A percentile compares a stretch with the other conserved stretches of the same genome.
Evolutionary conservation across 2,888 invertebrate genomes (phyloP).

Genomic region (Pimpla rufipes): DNA sequence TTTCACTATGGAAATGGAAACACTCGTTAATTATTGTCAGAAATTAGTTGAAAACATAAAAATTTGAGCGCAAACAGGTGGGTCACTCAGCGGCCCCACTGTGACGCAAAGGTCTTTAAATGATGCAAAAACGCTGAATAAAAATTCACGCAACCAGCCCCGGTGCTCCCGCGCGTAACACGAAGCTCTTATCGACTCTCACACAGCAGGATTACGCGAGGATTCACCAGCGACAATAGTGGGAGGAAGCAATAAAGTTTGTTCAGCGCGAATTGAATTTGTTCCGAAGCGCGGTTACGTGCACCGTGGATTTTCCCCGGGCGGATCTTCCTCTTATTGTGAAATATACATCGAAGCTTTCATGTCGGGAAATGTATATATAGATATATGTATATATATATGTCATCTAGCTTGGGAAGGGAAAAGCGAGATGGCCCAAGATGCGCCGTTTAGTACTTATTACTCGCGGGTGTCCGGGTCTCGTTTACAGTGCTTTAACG

Average conservation of each 20-base stretch:
- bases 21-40: no score
- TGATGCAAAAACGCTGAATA: not conserved
- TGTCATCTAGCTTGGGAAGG: not conserved
- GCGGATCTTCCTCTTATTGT: not conserved
- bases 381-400: no score
- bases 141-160: not conserved
- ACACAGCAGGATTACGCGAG: conserved; percentile 6
- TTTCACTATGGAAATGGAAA: no score
- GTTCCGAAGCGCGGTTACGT: conserved; percentile 20
- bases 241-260: conserved; percentile 12
- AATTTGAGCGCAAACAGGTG: no score
- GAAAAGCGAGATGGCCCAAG: conserved; percentile 12
- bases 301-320: not conserved
- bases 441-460: conserved; percentile 62
- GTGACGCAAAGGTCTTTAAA: no score
- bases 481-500: conserved; percentile 64
- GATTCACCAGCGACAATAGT: not conserved
- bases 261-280: conserved; percentile 24
- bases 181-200: not conserved
- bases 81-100: no score
- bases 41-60: no score
- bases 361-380: not conserved
- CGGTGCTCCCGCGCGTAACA: not conserved
- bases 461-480: conserved; percentile 50
- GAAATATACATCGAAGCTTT: conserved; percentile 6